Percentiles rank a stretch among this genome's conserved stretches.
phyloP scores from a whole-genome alignment of 2,113 vertebrate genomes.

The Sapayoa aenigma region DNA sequence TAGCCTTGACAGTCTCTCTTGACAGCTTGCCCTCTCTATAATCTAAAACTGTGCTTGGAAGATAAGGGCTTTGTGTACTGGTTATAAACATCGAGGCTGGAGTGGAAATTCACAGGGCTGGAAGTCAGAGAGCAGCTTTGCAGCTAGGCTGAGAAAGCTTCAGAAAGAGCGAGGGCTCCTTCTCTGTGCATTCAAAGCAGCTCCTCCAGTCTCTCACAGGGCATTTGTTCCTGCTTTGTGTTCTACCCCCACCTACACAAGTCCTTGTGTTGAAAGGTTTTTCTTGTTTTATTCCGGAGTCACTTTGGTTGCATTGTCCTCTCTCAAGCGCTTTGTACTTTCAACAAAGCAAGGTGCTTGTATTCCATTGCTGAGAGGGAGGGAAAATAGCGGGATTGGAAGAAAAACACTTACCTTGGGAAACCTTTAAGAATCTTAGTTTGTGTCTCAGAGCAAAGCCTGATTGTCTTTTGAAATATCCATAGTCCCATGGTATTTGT shows the following conservation, averaged over 20 bases:
- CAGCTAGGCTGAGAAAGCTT: not conserved
- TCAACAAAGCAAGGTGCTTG: not conserved
- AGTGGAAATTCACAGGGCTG: constrained; percentile 32
- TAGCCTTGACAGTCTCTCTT: constrained; percentile 44
- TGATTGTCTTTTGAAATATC: not conserved
- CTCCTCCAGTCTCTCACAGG: not conserved
- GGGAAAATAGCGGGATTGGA: not conserved
- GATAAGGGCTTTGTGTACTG: constrained; percentile 47
- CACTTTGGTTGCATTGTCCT: not conserved
- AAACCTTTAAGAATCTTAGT: not conserved
- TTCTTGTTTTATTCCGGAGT: constrained; percentile 27
- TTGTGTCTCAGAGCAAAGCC: not conserved
- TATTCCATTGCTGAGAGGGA: not conserved
- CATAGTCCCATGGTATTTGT: not conserved
- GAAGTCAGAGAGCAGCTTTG: constrained; percentile 19
- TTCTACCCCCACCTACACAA: not conserved
- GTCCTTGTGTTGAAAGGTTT: constrained; percentile 22
- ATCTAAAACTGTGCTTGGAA: constrained; percentile 48
- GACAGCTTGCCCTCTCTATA: constrained; percentile 7
- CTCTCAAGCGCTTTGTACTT: not conserved
- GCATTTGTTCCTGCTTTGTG: not conserved
- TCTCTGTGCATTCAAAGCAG: not conserved
- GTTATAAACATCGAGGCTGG: constrained; percentile 39
- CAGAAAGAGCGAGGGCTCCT: not conserved
- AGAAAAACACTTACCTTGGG: not conserved